Evolutionary conservation across 64 coral and sea anemone genomes (phyloP), one percentile per base, ranked within the genome.

Genomic region (Pachyseris speciosa): DNA sequence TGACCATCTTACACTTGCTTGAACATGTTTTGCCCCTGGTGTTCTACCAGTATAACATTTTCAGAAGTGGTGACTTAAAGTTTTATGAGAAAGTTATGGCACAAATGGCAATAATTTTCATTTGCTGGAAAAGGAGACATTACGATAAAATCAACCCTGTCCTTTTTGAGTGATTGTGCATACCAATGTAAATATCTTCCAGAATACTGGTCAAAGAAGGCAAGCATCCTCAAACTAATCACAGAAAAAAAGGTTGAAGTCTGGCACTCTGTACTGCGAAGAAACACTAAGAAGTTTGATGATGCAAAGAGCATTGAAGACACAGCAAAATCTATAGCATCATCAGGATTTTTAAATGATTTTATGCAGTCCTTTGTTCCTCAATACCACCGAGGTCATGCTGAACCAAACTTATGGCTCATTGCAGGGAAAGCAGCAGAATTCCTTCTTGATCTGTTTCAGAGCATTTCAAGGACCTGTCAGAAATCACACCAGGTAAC

Each of bases 61-160:
- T 52, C 28, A 77, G 74, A 77, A 53, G 44, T 77, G 74, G 74
- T 4, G 26, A 77, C 25, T 0, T 53, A 16, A 33, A 53, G 2
- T 30, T 77, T 5, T 77, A 77, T 77, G 74, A 77, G 44, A 77
- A 16, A 31, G 29, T 77, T 2, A 55, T 52, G 45, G 45, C 74
- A 33, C 10, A 77, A 52, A 28, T 77, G 5, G 74, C 29, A 15
- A 67, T 67, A 8, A 32, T 67, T 55, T 66, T 84, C 22, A 86
- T 86, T 5, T 51, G 29, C 64, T 58, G 66, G 84, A 72, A 39
- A 53, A 88, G 86, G 49, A 60, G 12, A 9, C 70, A 88, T 60
- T 88, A 88, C 27, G 39, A 88, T 13, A 88, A n/a, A 88, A 75
- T 60, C 69, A 75, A 88, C 86, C 22, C 37, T 75, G 33, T 88